Percentiles rank a stretch among this genome's conserved stretches.
These are phyloP conservation scores for Lasioglossum malachurum DNA, from an alignment of 2,888 invertebrate genomes.

Conservation along the genomic window DNA sequence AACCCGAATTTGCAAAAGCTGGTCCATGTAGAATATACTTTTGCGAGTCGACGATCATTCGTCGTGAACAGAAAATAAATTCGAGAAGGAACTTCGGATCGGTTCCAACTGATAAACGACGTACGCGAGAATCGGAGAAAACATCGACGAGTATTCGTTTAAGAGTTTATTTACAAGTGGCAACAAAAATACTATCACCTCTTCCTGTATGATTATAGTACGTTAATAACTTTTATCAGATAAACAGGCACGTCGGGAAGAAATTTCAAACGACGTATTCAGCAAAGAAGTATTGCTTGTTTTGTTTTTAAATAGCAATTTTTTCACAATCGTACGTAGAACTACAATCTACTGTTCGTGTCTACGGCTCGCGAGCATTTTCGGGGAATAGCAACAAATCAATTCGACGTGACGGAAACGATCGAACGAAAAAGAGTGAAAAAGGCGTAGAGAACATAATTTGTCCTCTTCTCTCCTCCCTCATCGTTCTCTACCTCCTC, in stretches of 20 bases:
- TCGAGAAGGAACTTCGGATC: background rate
- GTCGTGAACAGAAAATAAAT: background rate
- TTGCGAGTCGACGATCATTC: background rate
- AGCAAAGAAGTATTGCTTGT: constrained; percentile 57
- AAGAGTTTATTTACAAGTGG: constrained; percentile 67
- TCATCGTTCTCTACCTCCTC: background rate
- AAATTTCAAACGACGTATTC: constrained; percentile 60
- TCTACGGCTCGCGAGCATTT: constrained; percentile 43
- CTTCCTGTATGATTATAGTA: constrained; percentile 65
- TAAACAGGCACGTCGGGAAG: constrained; percentile 64
- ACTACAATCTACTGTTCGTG: constrained; percentile 53
- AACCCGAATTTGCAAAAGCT: background rate
- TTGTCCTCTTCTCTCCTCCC: background rate
- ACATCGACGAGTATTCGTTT: constrained; percentile 43
- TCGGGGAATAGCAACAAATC: constrained; percentile 38
- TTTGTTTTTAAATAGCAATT: constrained; percentile 51
- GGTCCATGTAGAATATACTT: background rate
- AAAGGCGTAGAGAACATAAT: background rate
- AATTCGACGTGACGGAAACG: constrained; percentile 18
- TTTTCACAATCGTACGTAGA: constrained; percentile 49
- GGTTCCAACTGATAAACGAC: background rate
- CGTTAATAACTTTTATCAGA: constrained; percentile 61
- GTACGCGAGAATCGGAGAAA: background rate
- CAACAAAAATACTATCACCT: constrained; percentile 68
- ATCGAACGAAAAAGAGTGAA: constrained; percentile 3